Conservation (phyloP, 1,140 invertebrate genomes). For the Neotoxoptera formosana region DNA sequence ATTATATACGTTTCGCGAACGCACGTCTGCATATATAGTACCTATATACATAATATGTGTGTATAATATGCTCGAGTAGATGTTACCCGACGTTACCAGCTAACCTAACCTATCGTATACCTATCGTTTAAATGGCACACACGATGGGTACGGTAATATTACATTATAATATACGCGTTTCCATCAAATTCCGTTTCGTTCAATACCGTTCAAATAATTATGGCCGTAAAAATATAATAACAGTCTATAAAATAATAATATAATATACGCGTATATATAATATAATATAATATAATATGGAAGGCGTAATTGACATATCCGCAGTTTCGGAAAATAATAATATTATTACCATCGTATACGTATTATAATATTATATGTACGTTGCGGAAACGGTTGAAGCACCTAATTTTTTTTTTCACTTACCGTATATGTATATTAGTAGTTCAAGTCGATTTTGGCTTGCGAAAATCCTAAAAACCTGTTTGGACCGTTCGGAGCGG, state of each 20-base stretch:
- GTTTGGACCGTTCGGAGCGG: not conserved
- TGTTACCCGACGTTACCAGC: not conserved
- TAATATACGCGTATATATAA: not conserved
- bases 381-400: not conserved
- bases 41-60: too few species aligned
- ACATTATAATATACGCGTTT: not conserved
- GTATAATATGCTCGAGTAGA: not conserved
- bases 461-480: not conserved
- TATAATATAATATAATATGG: too few species aligned
- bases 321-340: not conserved
- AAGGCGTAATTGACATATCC: conserved; percentile 37
- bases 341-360: not conserved
- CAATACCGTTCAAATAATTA: not conserved
- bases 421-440: too few species aligned
- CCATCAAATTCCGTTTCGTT: not conserved
- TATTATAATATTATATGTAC: too few species aligned
- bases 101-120: too few species aligned
- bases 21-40: too few species aligned
- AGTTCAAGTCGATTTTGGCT: not conserved
- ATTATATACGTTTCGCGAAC: not conserved
- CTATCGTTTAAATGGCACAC: not conserved
- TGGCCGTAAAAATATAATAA: not conserved
- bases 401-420: too few species aligned
- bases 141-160: not conserved
- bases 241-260: not conserved